A percentile compares a stretch with the other conserved stretches of the same genome.
Conservation (phyloP, 2,888 invertebrate species). For the Gortyna flavago region DNA sequence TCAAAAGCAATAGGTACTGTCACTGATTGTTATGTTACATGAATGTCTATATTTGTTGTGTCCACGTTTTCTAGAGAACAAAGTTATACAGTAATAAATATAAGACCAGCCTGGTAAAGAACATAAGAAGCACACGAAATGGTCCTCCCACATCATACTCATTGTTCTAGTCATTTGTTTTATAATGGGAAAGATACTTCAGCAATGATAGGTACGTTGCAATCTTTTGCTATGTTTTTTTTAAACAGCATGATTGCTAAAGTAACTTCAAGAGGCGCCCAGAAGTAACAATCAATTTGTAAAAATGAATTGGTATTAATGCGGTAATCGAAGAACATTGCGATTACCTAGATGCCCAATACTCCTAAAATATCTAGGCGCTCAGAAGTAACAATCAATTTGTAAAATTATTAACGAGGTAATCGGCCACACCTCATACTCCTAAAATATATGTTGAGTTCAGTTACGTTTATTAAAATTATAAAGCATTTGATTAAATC, state of each 20-base stretch:
- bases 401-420: too few relatives aligned
- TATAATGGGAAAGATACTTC: background rate
- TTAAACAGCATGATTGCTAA: conserved; percentile 8
- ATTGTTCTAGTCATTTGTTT: background rate
- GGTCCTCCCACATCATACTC: background rate
- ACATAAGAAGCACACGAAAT: background rate
- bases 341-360: too few relatives aligned
- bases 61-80: background rate
- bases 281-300: too few relatives aligned
- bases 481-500: background rate
- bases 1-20: background rate
- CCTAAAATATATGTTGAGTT: background rate
- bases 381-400: too few relatives aligned
- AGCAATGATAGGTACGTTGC: background rate
- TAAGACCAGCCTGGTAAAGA: background rate
- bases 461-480: background rate
- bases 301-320: background rate
- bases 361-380: too few relatives aligned
- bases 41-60: background rate
- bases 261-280: conserved; percentile 12
- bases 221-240: too few relatives aligned
- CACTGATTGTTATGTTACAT: background rate
- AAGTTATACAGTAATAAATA: background rate
- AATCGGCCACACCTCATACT: too few relatives aligned
- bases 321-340: background rate